Evolutionary conservation across 2,113 vertebrate species (phyloP), one percentile per base, ranked within the genome.

Genomic region (Toxotes jaculatrix): DNA sequence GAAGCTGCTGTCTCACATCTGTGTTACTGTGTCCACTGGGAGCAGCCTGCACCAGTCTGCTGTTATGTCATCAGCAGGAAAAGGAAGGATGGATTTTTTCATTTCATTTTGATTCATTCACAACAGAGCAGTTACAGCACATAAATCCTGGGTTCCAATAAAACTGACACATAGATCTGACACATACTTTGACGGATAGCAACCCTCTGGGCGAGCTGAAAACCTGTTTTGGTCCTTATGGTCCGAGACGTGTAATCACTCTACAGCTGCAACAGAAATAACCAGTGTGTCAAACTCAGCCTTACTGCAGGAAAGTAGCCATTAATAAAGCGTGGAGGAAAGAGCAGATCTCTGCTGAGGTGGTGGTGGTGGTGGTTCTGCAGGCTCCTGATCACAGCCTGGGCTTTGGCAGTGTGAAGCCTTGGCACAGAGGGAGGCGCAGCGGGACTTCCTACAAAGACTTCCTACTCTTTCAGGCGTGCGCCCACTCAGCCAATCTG

Each of bases 401-500:
- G 56, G 51, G 59, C 45, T 76, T 83, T 90, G 89, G 90, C 89
- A 88, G 74, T 23, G 60, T 59, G 61, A 84, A 55, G 43, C 83
- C 19, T 40, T 86, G 83, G 89, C 90, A 87, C 71, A 77, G 78
- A 80, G 83, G 60, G 85, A 82, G 51, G 72, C 83, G 3, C 92
- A 90, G 90, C 65, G 21, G 86, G 90, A 87, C 45, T 77, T 77
- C 80, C 86, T 51, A 80, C 81, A 27, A 88, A 59, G 56, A 55
- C 87, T 94, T 94, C 92, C 91, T 87, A 64, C 77, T 74, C 70
- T n/a, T 80, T 74, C 89, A 84, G 72, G 67, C 51, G 45, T 70
- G 84, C 82, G 84, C 94, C 93, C 92, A 94, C 93, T 86, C 93
- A 92, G 57, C 47, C 93, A 93, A 93, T 93, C 93, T 94, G 94